Base-by-base conservation (phyloP, 2,888 invertebrate species). In the Ferrisia virgata region DNA sequence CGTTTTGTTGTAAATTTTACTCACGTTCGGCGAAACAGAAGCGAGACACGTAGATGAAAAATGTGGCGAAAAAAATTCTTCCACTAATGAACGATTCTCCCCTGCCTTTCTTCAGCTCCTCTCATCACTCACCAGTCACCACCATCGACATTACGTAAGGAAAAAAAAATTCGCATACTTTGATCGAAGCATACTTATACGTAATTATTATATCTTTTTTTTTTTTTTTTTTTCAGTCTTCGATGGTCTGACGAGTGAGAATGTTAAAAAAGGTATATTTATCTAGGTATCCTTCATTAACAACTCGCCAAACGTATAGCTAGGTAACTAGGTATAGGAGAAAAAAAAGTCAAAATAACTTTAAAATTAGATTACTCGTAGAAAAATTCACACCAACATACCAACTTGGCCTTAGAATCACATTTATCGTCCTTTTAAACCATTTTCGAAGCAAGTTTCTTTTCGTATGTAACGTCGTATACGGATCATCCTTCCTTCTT, bases 361-460 rank as follows among this genome's bases (percentile, higher is more conserved):
- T 36, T 36, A 18, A 76, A 76, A 76, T 76, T 36, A 76, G 72
- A 76, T 76, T 76, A 64, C 72, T 76, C 31, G 72, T 76, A 76
- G 36, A 76, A 53, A 76, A 76, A 76, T 76, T 76, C 36, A 25
- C 72, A 18, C 33, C 28, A 36, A 72, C 72, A 36, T 76, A 76
- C 33, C 28, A 36, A 76, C 33, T 76, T 76, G 72, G 72, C 72
- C 72, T 76, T 76, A 76, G 72, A 76, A 76, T 76, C 72, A 76
- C 72, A 76, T 76, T 76, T 76, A 76, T 76, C 72, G 72, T 76
- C 33, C 72, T 76, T 76, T 76, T 76, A 76, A 76, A 76, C 36
- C 72, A 76, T 76, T 76, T 76, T 76, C 36, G 31, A 33, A 36
- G 53, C 53, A 11, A 53, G 31, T 76, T 33, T 76, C 31, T 36